Evolutionary conservation across 2,797 vertebrate species (phyloP), one percentile per base, ranked within the genome.

Genomic region (Anableps anableps): DNA sequence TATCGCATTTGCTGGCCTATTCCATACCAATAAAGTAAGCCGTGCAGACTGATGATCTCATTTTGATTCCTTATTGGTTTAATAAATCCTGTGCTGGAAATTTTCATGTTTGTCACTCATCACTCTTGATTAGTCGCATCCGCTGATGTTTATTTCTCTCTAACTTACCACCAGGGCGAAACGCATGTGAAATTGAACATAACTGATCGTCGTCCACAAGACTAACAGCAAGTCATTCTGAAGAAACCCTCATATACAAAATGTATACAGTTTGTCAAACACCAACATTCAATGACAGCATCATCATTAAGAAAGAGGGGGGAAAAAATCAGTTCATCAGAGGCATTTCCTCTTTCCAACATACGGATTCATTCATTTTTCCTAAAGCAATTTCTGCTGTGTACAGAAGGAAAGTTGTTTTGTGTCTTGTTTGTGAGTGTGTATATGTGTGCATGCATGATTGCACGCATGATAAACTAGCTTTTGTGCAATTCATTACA

Each of bases 401-500:
- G 77, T 76, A 79, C 77, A 80, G 79, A 86, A 77, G 16, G 31
- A 86, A 89, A 85, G 85, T 78, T 80, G 70, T 60, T 38, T 64
- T 76, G 60, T 84, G 53, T 62, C 45, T 74, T 76, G 82, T 53
- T 58, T 85, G 60, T 71, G 23, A 78, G 66, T 78, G 74, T 74
- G 55, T 77, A 66, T 81, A 81, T 74, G 79, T 51, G 45, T 75
- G 55, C 55, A 21, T 76, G 86, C n/a, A n/a, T 82, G 79, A n/a
- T 73, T 77, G 85, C 80, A 83, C 86, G 89, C 74, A 90, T 89
- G 91, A 86, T 82, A 89, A 92, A 91, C 83, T 47, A 62, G 82
- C 72, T 91, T 94, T 91, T 85, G 87, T 92, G 85, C 75, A 86
- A 82, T 89, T 91, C 90, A 93, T 94, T 95, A 90, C 80, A 93